Evolutionary conservation across 2,888 invertebrate genomes (phyloP).

Genomic region (Cyclophora albipunctata): DNA sequence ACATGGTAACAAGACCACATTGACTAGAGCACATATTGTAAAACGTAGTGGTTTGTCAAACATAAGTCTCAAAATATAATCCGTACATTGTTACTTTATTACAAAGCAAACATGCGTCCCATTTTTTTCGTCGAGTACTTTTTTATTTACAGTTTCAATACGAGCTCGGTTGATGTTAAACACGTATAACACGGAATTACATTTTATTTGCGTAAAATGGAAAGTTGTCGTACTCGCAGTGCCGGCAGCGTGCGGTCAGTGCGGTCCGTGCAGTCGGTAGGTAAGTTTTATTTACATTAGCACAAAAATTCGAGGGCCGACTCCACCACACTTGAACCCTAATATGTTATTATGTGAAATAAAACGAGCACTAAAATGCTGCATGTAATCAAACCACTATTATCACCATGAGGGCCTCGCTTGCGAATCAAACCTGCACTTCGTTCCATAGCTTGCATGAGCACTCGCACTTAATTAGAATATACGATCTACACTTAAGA

Average conservation of each 20-base stretch:
- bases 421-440: constrained; percentile 4
- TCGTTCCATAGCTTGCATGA: constrained; percentile 56
- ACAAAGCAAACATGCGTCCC: constrained; percentile 19
- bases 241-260: constrained; percentile 22
- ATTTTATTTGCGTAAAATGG: constrained; percentile 27
- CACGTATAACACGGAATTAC: constrained; percentile 23
- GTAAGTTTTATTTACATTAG: constrained; percentile 60
- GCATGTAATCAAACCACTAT: background rate
- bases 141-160: constrained; percentile 22
- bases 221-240: constrained; percentile 23
- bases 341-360: constrained; percentile 71
- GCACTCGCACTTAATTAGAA: constrained; percentile 63
- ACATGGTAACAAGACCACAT: too few species aligned
- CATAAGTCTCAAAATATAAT: too few species aligned
- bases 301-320: constrained; percentile 39
- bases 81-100: constrained; percentile 14
- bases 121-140: constrained; percentile 11
- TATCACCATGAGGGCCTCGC: background rate
- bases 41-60: too few species aligned
- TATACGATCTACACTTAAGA: constrained; percentile 61
- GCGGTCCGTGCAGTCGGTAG: constrained; percentile 44
- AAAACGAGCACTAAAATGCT: constrained; percentile 41
- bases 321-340: constrained; percentile 22
- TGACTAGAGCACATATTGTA: too few species aligned
- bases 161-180: constrained; percentile 18